Evolutionary conservation across 2,797 vertebrate genomes (phyloP), one percentile per base, ranked within the genome.

Genomic region (Brotula barbata): DNA sequence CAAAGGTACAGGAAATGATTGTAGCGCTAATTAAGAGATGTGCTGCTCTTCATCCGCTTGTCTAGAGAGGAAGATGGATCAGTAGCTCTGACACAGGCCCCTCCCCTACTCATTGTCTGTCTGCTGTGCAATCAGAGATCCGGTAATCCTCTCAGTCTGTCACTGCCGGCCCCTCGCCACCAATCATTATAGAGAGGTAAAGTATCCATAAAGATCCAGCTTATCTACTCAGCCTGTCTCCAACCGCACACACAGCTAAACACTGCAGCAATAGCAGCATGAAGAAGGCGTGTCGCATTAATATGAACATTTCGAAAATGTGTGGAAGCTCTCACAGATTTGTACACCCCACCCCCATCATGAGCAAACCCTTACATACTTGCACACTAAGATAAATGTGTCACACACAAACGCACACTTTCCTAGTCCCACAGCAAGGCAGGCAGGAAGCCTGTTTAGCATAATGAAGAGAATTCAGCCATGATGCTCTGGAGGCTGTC

Each of bases 61-160:
- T 71, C 43, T 14, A 25, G 28, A 57, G 61, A 33, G 37, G 64
- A 59, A 62, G 41, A 51, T 55, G 71, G 64, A 76, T 81, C 70
- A 71, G 71, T 71, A 47, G 63, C 55, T 70, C 73, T 58, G 37
- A 63, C 59, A 67, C 51, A 67, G 71, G 65, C 67, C 64, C 63
- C 75, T 60, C 80, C 67, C 65, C 50, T 34, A 23, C 60, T 11
- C 59, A 68, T 77, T 68, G 60, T 65, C 68, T 78, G 68, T 78
- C 75, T 59, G 73, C 69, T 49, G 58, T 44, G 49, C 72, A 77
- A 73, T 83, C 70, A 81, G 73, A 73, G 47, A 77, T 72, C 72
- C 14, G 41, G 34, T 90, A 89, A 90, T 89, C 88, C 82, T 59
- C 69, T 64, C 86, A 71, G 57, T 88, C 87, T 88, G 89, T 84